Conservation (phyloP, 2,113 vertebrate species). For the Alexandromys fortis region DNA sequence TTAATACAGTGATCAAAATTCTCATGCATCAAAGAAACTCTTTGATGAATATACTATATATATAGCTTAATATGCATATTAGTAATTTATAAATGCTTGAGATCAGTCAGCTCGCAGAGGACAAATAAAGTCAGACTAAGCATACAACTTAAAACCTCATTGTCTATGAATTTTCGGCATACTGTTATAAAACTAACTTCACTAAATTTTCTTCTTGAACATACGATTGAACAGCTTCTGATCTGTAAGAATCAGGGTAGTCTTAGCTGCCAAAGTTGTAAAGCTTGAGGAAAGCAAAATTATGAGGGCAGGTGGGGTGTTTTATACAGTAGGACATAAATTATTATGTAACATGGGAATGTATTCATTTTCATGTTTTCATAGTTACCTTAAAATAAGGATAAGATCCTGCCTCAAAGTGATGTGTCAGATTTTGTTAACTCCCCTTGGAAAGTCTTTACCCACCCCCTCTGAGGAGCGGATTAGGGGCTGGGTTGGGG, state of each 20-base stretch:
- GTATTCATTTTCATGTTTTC: constrained; percentile 49
- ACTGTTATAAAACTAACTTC: constrained; percentile 67
- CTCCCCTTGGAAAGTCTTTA: too few species aligned
- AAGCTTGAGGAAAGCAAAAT: background rate
- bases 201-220: constrained; percentile 62
- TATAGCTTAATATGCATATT: constrained; percentile 14
- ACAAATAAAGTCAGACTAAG: constrained; percentile 33
- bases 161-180: constrained; percentile 39
- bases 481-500: too few species aligned
- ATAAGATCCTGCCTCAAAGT: too few species aligned
- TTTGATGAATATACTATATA: background rate
- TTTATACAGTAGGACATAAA: background rate
- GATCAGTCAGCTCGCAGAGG: background rate
- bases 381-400: constrained; percentile 41
- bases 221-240: constrained; percentile 24
- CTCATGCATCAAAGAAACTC: background rate
- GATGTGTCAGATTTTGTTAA: too few species aligned
- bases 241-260: constrained; percentile 36
- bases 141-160: constrained; percentile 16
- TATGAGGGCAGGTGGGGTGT: background rate
- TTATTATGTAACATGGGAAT: constrained; percentile 53
- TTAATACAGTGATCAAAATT: constrained; percentile 38
- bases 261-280: background rate
- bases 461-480: too few species aligned
- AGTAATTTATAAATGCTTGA: background rate